A percentile compares a stretch with the other conserved stretches of the same genome.
phyloP scores from a whole-genome alignment of 2,888 invertebrate species.

The Drosophila borealis region DNA sequence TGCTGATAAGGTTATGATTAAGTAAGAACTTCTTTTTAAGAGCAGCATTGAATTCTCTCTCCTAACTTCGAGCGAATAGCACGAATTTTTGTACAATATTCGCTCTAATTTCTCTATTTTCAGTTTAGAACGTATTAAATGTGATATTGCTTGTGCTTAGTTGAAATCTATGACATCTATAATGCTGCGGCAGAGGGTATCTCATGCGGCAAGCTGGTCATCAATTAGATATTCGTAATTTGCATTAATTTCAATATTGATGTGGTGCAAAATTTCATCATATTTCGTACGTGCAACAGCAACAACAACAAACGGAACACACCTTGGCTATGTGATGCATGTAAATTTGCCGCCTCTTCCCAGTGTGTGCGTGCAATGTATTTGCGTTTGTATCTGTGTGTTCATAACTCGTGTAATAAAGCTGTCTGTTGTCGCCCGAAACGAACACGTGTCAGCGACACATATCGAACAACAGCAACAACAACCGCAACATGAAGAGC shows the following conservation, averaged over 20 bases:
- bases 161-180: not conserved
- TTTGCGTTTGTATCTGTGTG: conserved; percentile 37
- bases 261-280: conserved; percentile 33
- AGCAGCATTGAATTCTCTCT: too few species aligned
- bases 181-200: not conserved
- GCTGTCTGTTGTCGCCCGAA: conserved; percentile 65
- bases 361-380: not conserved
- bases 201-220: conserved; percentile 14
- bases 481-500: conserved; percentile 8
- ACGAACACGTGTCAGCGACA: conserved; percentile 77
- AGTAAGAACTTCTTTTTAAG: too few species aligned
- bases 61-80: too few species aligned
- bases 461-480: conserved; percentile 50
- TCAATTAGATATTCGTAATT: conserved; percentile 62
- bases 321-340: conserved; percentile 28
- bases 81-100: too few species aligned
- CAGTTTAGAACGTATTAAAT: too few species aligned
- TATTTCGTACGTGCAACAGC: conserved; percentile 4
- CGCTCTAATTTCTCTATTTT: too few species aligned
- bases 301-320: conserved; percentile 19
- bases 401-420: conserved; percentile 65
- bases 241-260: conserved; percentile 68
- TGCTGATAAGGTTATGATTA: too few species aligned
- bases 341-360: conserved; percentile 30
- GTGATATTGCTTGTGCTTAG: not conserved